phyloP scores from a whole-genome alignment of 2,888 invertebrate genomes.

The Torymus auratus region DNA sequence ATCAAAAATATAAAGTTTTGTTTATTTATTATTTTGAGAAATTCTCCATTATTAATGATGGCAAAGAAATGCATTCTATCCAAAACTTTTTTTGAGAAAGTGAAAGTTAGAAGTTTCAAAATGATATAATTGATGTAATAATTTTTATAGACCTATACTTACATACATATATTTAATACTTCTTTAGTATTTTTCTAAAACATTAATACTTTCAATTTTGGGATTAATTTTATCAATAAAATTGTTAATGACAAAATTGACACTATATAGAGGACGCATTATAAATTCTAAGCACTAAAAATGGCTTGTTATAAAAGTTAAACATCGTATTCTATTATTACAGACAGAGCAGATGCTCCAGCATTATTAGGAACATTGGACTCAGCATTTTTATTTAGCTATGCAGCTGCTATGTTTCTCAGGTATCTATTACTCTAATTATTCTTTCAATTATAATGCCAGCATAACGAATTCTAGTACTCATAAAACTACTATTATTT shows the following conservation, averaged over 20 bases:
- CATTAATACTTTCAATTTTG: no score
- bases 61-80: no score
- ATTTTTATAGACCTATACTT: no score
- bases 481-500: slow-evolving; percentile 21
- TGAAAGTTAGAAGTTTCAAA: slow-evolving; percentile 1
- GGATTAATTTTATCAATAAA: no score
- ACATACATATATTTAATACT: no score
- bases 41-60: background rate
- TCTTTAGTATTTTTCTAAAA: no score
- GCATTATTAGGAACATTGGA: slow-evolving; percentile 91
- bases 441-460: background rate
- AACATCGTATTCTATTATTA: slow-evolving; percentile 43
- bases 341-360: slow-evolving; percentile 84
- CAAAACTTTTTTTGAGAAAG: background rate
- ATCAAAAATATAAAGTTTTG: background rate
- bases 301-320: no score
- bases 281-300: no score
- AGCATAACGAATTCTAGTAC: no score
- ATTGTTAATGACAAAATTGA: no score
- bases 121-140: background rate
- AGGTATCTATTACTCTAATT: slow-evolving; percentile 76
- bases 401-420: slow-evolving; percentile 94
- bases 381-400: slow-evolving; percentile 93
- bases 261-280: no score
- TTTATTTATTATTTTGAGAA: background rate